Evolutionary conservation across 2,113 vertebrate genomes (phyloP), one percentile per base, ranked within the genome.

Genomic region (Lepisosteus osseus): DNA sequence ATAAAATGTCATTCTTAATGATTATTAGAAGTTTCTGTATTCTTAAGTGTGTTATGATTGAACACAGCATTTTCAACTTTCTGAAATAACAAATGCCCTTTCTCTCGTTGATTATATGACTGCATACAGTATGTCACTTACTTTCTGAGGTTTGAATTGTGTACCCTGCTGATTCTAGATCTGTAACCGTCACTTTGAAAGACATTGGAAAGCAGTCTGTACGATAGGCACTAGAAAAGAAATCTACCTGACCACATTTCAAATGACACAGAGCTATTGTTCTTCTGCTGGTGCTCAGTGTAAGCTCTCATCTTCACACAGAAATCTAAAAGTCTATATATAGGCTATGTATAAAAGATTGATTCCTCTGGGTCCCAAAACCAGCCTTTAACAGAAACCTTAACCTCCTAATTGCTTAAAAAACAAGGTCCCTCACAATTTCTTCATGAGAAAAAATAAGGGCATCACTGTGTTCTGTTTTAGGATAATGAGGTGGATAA

Each of bases 291-390:
- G 79, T 77, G 76, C 75, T 66, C 76, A 70, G 74, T 75, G 78
- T 85, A 84, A 80, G 72, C 77, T 84, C 83, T 77, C 76, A 70
- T 45, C 75, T 73, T 67, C 62, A 72, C 54, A 74, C 73, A 77
- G 74, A 84, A 80, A 88, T 83, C 82, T 88, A 87, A 85, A 81
- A 82, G 80, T 80, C 81, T 82, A 85, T 85, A 78, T 73, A 61
- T 54, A 84, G 72, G 54, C 57, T 44, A 73, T 55, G 61, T 73
- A 75, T 70, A 69, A 78, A 29, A 72, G 76, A 42, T 80, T 80
- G 74, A 80, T 68, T 44, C 43, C 61, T 68, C 68, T 3, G n/a
- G 44, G 45, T 12, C 71, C 43, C 68, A 64, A n/a, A 3, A 54
- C 59, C 41, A 63, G 56, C 61, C 61, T 62, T 67, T 8, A 7